phyloP scores from a whole-genome alignment of 1,140 invertebrate genomes.

The Lordiphosa clarofinis region DNA sequence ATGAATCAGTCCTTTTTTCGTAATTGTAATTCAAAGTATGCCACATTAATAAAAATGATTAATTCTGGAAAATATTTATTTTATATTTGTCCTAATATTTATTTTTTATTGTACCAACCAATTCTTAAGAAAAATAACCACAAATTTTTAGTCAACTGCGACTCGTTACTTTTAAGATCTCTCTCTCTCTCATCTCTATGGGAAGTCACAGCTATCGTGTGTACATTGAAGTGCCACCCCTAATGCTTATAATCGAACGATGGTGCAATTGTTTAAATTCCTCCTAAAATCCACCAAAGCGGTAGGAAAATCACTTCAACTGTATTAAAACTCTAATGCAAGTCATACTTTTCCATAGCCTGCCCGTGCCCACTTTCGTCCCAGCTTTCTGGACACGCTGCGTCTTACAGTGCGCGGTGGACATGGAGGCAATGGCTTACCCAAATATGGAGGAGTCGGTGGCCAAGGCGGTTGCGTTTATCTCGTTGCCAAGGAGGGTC shows the following conservation, averaged over 20 bases:
- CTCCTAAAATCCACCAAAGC: conserved; percentile 64
- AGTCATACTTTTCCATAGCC: conserved; percentile 26
- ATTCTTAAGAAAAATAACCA: no score
- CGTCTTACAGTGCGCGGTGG: conserved; percentile 87
- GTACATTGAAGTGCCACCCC: conserved; percentile 13
- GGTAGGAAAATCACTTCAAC: conserved; percentile 19
- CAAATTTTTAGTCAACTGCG: no score
- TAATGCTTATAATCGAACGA: conserved; percentile 23
- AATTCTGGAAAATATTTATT: no score
- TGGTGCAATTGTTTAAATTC: conserved; percentile 73
- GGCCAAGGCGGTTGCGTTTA: conserved; percentile 92
- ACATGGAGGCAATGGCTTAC: conserved; percentile 87
- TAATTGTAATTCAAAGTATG: no score
- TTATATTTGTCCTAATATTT: no score
- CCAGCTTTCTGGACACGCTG: conserved; percentile 86
- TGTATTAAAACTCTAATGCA: neutral
- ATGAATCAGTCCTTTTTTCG: no score
- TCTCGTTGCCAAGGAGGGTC: conserved; percentile 84
- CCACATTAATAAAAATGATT: no score
- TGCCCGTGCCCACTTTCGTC: conserved; percentile 61
- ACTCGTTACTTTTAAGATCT: no score
- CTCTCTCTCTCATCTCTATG: no score
- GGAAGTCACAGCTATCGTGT: no score
- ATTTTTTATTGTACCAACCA: no score
- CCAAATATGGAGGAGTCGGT: conserved; percentile 90